Percentiles rank a stretch among this genome's conserved stretches.
Conservation (phyloP, 2,888 invertebrate species). For the Tetranychus piercei region DNA sequence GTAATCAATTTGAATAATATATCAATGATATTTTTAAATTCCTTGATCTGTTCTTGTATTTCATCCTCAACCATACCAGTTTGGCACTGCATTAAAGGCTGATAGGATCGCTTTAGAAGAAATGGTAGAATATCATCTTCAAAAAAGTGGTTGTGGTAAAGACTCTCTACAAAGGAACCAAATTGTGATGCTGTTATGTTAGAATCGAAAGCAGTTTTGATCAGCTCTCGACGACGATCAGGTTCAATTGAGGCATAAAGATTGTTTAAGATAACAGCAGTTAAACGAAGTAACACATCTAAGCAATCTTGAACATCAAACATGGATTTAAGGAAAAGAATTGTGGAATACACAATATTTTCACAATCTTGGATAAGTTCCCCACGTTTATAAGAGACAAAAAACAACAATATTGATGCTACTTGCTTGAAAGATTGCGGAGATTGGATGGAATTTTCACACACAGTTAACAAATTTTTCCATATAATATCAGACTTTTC, state of each 20-base stretch:
- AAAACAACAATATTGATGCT: background rate
- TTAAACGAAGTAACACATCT: background rate
- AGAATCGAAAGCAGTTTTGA: background rate
- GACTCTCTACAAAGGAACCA: background rate
- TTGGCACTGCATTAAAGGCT: background rate
- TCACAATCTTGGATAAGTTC: background rate
- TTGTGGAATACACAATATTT: background rate
- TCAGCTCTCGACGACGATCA: background rate
- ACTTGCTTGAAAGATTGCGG: background rate
- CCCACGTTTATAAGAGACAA: slow-evolving; percentile 7
- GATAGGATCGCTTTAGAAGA: background rate
- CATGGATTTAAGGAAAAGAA: background rate
- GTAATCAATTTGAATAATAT: background rate
- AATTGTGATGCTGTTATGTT: background rate
- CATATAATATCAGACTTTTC: slow-evolving; percentile 17
- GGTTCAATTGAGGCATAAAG: background rate
- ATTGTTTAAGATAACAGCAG: background rate
- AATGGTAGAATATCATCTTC: background rate
- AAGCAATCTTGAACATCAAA: background rate
- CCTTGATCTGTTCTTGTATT: background rate
- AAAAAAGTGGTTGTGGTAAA: background rate
- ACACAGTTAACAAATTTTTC: slow-evolving; percentile 9
- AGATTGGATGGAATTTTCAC: background rate
- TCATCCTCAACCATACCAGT: background rate
- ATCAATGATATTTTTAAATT: background rate